These are phyloP conservation scores for Lasioglossum zephyrum DNA, from an alignment of 2,888 invertebrate genomes.

Conservation along the genomic window DNA sequence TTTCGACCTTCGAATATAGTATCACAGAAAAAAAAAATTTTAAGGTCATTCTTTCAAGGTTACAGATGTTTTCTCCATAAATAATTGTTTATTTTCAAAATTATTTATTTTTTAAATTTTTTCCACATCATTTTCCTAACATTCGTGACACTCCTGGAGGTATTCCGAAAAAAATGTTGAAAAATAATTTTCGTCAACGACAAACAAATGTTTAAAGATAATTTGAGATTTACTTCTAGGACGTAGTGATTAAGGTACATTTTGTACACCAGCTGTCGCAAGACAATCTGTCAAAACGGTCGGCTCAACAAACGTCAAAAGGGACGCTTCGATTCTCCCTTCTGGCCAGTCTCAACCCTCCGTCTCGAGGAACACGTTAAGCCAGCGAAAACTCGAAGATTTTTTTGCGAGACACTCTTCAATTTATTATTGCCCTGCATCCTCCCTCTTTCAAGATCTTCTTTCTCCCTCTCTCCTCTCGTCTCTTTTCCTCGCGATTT, in stretches of 20 bases:
- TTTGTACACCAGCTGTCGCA: conserved; percentile 13
- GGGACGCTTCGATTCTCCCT: conserved; percentile 54
- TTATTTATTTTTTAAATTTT: too few species aligned
- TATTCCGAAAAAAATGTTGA: too few species aligned
- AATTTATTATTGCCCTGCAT: conserved; percentile 64
- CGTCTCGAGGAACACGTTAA: conserved; percentile 49
- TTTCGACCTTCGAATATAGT: too few species aligned
- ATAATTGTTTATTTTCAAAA: too few species aligned
- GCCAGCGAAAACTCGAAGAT: conserved; percentile 54
- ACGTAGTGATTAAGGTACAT: conserved; percentile 40
- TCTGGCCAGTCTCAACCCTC: conserved; percentile 17
- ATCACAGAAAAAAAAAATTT: too few species aligned
- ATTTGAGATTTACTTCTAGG: background rate
- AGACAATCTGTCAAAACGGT: conserved; percentile 58
- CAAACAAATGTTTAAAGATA: background rate
- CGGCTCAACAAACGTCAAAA: conserved; percentile 57
- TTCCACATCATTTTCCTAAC: too few species aligned
- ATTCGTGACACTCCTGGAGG: too few species aligned
- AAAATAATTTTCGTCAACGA: background rate
- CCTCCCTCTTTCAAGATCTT: conserved; percentile 12
- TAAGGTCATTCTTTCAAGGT: too few species aligned
- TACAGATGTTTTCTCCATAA: too few species aligned
- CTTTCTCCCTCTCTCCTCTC: conserved; percentile 28
- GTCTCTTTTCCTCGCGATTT: conserved; percentile 30
- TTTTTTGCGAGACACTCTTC: conserved; percentile 64